A percentile compares a stretch with the other conserved stretches of the same genome.
phyloP scores from a whole-genome alignment of 2,797 vertebrate genomes.

The Acipenser oxyrinchus region DNA sequence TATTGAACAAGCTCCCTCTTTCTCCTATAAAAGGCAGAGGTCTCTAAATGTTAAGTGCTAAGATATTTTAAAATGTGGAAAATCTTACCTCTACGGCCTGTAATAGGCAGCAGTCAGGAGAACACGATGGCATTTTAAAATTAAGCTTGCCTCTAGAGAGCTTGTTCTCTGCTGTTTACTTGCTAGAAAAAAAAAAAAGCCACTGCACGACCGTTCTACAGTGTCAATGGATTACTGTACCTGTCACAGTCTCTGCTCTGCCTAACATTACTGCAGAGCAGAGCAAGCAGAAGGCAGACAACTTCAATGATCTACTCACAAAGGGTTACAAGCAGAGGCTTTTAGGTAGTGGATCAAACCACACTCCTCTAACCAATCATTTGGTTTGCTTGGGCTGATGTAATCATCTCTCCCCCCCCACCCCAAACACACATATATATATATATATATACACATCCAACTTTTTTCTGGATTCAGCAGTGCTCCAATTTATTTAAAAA shows the following conservation, averaged over 20 bases:
- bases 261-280: slow-evolving; percentile 26
- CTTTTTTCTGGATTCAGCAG: slow-evolving; percentile 44
- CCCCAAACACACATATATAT: slow-evolving; percentile 41
- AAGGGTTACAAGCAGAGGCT: slow-evolving; percentile 75
- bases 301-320: slow-evolving; percentile 72
- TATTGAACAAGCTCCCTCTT: slow-evolving; percentile 17
- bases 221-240: slow-evolving; percentile 41
- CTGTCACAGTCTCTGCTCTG: slow-evolving; percentile 44
- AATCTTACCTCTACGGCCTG: slow-evolving; percentile 73
- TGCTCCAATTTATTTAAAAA: slow-evolving; percentile 40
- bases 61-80: slow-evolving; percentile 30
- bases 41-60: slow-evolving; percentile 7
- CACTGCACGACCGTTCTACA: slow-evolving; percentile 34
- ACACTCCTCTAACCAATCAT: slow-evolving; percentile 74
- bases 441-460: slow-evolving; percentile 41
- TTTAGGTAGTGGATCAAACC: slow-evolving; percentile 83
- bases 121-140: slow-evolving; percentile 84
- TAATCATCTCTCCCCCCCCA: slow-evolving; percentile 66
- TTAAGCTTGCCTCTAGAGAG: slow-evolving; percentile 50
- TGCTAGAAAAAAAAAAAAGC: slow-evolving; percentile 29
- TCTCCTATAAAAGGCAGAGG: not conserved
- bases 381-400: slow-evolving; percentile 75
- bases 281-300: slow-evolving; percentile 55
- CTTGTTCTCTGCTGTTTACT: slow-evolving; percentile 33
- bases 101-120: slow-evolving; percentile 76